Conservation (phyloP, 2,888 invertebrate genomes). For the Cheilosia scutellata region DNA sequence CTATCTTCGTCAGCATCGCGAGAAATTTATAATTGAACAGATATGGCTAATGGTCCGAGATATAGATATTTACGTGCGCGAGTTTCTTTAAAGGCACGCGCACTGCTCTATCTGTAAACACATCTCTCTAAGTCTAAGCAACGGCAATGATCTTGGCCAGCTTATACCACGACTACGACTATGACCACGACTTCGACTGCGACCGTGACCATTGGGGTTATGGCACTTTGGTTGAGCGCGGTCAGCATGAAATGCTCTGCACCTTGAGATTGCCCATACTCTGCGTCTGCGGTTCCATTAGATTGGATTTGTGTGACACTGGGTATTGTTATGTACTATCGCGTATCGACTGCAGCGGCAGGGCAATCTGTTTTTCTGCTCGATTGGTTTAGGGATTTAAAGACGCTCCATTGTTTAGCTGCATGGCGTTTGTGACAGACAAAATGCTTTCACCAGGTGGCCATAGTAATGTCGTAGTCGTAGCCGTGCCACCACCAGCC, state of each 20-base stretch:
- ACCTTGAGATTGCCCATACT: conserved; percentile 43
- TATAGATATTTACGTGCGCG: conserved; percentile 32
- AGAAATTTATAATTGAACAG: conserved; percentile 73
- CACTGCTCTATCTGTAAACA: conserved; percentile 50
- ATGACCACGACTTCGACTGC: conserved; percentile 13
- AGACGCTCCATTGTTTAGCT: conserved; percentile 53
- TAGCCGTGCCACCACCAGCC: background rate
- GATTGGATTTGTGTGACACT: conserved; percentile 72
- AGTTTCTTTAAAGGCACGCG: conserved; percentile 69
- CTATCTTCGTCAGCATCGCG: conserved; percentile 42
- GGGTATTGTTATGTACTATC: conserved; percentile 63
- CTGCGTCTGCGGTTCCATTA: conserved; percentile 48
- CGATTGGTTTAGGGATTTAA: conserved; percentile 48
- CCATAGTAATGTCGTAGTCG: background rate
- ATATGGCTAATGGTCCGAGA: conserved; percentile 68
- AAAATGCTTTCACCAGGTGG: conserved; percentile 65
- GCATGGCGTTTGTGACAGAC: conserved; percentile 26
- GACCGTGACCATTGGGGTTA: conserved; percentile 68
- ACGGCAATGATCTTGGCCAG: conserved; percentile 58
- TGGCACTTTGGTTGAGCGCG: conserved; percentile 51
- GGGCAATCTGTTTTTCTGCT: conserved; percentile 61
- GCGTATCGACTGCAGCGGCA: conserved; percentile 50
- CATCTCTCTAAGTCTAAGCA: conserved; percentile 7
- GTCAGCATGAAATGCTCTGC: conserved; percentile 48
- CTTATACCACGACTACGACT: conserved; percentile 2